Percentiles rank a stretch among this genome's conserved stretches.
Conservation (phyloP, 2,113 vertebrate genomes). For the Bos taurus region DNA sequence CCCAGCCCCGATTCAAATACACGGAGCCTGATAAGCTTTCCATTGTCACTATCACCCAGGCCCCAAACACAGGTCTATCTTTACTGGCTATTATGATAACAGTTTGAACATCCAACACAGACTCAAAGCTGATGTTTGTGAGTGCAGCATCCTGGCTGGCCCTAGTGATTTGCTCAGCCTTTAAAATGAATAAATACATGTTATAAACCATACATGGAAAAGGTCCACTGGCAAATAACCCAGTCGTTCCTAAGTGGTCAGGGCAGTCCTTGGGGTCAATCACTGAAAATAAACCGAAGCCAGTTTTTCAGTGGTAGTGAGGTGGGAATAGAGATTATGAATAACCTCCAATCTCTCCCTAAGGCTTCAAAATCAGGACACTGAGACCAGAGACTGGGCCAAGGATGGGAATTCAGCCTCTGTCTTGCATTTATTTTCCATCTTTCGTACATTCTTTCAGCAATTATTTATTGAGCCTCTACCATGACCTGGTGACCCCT, state of each 20-base stretch:
- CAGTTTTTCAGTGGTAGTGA: neutral
- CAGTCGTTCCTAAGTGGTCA: neutral
- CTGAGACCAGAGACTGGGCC: neutral
- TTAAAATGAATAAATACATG: neutral
- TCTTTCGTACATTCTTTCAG: neutral
- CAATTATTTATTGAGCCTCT: neutral
- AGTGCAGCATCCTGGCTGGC: neutral
- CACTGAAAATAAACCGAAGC: neutral
- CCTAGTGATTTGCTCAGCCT: neutral
- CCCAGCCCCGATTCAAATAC: neutral
- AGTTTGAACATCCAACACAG: neutral
- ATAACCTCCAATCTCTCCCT: neutral
- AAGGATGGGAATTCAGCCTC: neutral
- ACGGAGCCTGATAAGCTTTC: neutral
- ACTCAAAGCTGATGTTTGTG: neutral
- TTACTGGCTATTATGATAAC: neutral
- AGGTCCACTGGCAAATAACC: neutral
- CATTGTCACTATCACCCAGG: neutral
- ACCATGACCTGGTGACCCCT: neutral
- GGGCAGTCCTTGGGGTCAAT: neutral
- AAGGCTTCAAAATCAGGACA: neutral
- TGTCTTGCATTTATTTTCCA: neutral
- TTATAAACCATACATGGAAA: neutral
- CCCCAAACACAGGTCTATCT: neutral
- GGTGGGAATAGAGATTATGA: neutral